Conservation (phyloP, 2,888 invertebrate species). For the Thecophora atra region DNA sequence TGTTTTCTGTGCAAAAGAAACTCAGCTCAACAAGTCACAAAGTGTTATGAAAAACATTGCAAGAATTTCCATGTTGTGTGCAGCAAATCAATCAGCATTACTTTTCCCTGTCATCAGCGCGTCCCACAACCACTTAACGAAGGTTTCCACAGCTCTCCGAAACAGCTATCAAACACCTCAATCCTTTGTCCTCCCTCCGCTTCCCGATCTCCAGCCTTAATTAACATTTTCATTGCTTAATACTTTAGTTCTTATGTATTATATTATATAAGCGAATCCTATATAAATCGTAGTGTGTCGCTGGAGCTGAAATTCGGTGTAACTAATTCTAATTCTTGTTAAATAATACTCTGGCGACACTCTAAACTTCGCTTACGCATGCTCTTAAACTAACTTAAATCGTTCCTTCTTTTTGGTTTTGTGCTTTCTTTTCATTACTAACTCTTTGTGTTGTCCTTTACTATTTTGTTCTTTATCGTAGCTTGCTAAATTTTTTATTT, state of each 20-base stretch:
- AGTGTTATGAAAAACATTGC: conserved; percentile 40
- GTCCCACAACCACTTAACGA: conserved; percentile 34
- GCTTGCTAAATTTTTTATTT: conserved; percentile 48
- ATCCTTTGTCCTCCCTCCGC: conserved; percentile 6
- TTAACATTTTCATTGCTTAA: conserved; percentile 23
- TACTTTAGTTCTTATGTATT: no score
- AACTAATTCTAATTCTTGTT: no score
- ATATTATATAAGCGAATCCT: conserved; percentile 29
- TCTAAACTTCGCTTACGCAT: conserved; percentile 56
- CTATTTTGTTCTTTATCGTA: conserved; percentile 55
- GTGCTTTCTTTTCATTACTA: conserved; percentile 49
- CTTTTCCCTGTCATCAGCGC: conserved; percentile 4
- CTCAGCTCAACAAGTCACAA: conserved; percentile 35
- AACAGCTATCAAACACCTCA: conserved; percentile 20
- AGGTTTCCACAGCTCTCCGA: conserved; percentile 33
- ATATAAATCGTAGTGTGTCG: conserved; percentile 17
- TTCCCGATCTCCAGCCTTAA: conserved; percentile 24
- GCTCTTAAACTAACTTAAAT: conserved; percentile 40
- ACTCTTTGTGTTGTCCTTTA: conserved; percentile 58
- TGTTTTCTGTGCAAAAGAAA: conserved; percentile 39
- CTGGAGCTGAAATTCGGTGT: not conserved
- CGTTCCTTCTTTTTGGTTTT: conserved; percentile 39
- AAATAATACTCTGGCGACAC: conserved; percentile 12
- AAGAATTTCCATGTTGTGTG: conserved; percentile 45
- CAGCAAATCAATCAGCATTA: conserved; percentile 44